A percentile compares a stretch with the other conserved stretches of the same genome.
Conservation (phyloP, 2,113 vertebrate species). For the Phodopus roborovskii region DNA sequence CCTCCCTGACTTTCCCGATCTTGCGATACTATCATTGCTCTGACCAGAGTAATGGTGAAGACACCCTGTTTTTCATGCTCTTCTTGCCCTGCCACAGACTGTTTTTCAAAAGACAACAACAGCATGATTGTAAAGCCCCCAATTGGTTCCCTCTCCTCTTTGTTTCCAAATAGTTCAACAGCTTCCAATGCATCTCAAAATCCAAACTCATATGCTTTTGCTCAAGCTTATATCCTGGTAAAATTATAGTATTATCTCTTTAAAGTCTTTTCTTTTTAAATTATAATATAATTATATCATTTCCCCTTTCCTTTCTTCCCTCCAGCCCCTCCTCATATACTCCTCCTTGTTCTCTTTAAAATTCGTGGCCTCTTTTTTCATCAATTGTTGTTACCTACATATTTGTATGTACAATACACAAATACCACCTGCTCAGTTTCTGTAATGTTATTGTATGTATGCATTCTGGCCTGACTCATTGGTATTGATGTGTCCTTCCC, state of each 20-base stretch:
- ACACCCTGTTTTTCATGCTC: neutral
- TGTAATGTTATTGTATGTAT: neutral
- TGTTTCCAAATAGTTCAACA: neutral
- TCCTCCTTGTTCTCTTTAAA: neutral
- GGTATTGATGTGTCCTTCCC: neutral
- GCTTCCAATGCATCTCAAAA: neutral
- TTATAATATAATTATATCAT: neutral
- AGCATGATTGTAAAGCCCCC: neutral
- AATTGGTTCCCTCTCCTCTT: neutral
- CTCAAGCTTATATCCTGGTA: neutral
- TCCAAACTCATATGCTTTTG: neutral
- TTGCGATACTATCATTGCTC: neutral
- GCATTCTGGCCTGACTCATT: neutral
- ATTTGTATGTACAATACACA: neutral
- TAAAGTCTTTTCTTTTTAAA: neutral
- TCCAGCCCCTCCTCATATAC: neutral
- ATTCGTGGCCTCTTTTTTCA: neutral
- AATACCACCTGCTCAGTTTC: neutral
- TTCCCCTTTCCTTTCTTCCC: too few species aligned
- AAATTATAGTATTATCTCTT: neutral
- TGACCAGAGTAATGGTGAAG: neutral
- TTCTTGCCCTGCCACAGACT: neutral
- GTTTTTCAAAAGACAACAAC: rapidly evolving
- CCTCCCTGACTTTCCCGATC: neutral
- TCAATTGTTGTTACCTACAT: neutral